Conservation (phyloP, 2,113 vertebrate genomes). For the Opisthocomus hoazin region DNA sequence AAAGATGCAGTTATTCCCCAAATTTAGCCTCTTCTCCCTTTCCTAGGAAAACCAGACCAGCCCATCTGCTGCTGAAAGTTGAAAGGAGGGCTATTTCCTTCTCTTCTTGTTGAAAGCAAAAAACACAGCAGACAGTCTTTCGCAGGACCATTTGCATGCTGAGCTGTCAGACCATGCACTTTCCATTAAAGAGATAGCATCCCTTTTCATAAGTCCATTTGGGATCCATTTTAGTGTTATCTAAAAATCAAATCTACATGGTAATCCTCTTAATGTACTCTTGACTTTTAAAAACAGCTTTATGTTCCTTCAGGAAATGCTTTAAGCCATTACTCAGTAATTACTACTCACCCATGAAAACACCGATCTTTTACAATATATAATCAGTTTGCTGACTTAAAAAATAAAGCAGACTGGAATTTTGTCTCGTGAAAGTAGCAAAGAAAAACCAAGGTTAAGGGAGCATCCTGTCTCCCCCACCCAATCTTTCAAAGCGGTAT, state of each 20-base stretch:
- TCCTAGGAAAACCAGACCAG: constrained; percentile 70
- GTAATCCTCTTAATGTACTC: constrained; percentile 89
- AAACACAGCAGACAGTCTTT: constrained; percentile 63
- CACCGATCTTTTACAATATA: constrained; percentile 73
- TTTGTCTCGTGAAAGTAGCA: constrained; percentile 9
- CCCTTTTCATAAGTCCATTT: constrained; percentile 90
- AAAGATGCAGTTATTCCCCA: constrained; percentile 63
- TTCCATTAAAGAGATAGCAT: constrained; percentile 95
- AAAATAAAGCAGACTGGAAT: constrained; percentile 59
- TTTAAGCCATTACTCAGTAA: constrained; percentile 83
- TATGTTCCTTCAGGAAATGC: constrained; percentile 81
- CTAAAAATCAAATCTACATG: constrained; percentile 90
- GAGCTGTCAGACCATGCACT: constrained; percentile 88
- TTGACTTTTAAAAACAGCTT: constrained; percentile 80
- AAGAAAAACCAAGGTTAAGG: constrained; percentile 38
- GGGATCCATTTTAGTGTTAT: constrained; percentile 91
- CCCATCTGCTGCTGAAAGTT: constrained; percentile 77
- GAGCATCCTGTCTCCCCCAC: not conserved
- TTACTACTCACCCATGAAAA: constrained; percentile 80
- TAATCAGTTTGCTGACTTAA: constrained; percentile 58
- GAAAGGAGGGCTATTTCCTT: constrained; percentile 67
- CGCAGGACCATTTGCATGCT: constrained; percentile 81
- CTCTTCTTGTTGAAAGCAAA: constrained; percentile 50
- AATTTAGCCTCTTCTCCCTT: constrained; percentile 60
- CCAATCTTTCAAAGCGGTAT: not conserved